Base-by-base conservation (phyloP, 2,888 invertebrate genomes). In the Hydraecia micacea region DNA sequence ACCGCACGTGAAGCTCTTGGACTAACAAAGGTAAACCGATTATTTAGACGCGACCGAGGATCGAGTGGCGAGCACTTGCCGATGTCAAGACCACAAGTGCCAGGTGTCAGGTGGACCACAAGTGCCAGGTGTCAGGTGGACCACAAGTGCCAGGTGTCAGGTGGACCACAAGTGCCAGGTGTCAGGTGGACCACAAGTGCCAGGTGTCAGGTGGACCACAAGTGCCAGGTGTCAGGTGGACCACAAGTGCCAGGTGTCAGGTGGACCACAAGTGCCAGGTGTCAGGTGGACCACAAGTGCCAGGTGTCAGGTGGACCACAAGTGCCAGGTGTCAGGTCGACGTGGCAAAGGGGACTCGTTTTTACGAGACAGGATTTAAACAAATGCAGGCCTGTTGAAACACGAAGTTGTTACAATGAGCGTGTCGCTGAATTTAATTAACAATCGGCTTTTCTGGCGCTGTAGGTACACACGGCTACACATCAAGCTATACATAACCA, bases 1-100 rank as follows among this genome's bases (percentile, higher is more conserved):
- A 9, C 18, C 25, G 39, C 28, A 42, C 75, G 5, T 36, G 68
- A 32, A 68, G 55, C 58, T 49, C 73, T 52, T 70, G 21, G 28
- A 70, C 13, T 63, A 42, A 63, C 62, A 74, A 78, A 58, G 42
- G 67, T 72, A 74, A 71, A 58, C 39, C 52, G 71, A 83, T 36
- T 73, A 71, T 74, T 68, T 60, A 15, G 66, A n/a, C 18, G 18
- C 49, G 73, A 42, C 32, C 32, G 46, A 67, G 67, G 52, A 78
- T 73, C 70, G 49, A 78, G 73, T 28, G 78, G 66, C 21, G 65
- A 18, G n/a, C 52, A 60, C 81, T 81, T 62, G n/a, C 0, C n/a
- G 42, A 28, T 60, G 72, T 70, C 73, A 42, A 81, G n/a, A n/a
- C n/a, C n/a, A n/a, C n/a, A n/a, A n/a, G n/a, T n/a, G n/a, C n/a